Conservation (phyloP, 2,888 invertebrate genomes). For the Perdita meconis region DNA sequence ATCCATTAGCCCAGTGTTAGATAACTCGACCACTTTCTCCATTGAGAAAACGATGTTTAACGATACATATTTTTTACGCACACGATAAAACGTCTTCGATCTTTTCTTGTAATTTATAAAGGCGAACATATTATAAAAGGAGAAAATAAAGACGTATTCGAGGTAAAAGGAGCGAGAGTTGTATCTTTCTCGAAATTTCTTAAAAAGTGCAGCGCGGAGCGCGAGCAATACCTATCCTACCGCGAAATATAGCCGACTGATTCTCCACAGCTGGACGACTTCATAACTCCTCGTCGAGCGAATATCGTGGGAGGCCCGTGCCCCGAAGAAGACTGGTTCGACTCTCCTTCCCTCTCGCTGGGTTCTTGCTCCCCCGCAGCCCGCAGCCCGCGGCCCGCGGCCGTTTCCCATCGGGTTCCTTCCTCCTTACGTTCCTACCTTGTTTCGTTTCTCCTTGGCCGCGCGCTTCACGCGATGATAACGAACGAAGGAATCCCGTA, state of each 20-base stretch:
- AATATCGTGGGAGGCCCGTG: constrained; percentile 79
- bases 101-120: constrained; percentile 75
- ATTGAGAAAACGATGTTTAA: constrained; percentile 71
- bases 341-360: constrained; percentile 35
- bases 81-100: constrained; percentile 64
- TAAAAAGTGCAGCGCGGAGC: not conserved
- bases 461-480: constrained; percentile 79
- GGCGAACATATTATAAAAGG: constrained; percentile 52
- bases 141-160: constrained; percentile 45
- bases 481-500: constrained; percentile 76
- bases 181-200: not conserved
- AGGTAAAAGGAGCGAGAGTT: constrained; percentile 20
- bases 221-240: constrained; percentile 12
- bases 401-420: constrained; percentile 61
- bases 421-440: constrained; percentile 49
- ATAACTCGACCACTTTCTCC: constrained; percentile 42
- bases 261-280: constrained; percentile 77
- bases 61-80: constrained; percentile 68
- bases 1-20: constrained; percentile 68
- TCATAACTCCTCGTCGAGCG: constrained; percentile 77
- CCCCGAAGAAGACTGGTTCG: constrained; percentile 67
- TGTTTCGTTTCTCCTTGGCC: constrained; percentile 51
- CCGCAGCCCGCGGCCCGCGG: too few species aligned
- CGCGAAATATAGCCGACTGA: constrained; percentile 77
- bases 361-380: constrained; percentile 15